Evolutionary conservation across 2,797 vertebrate species (phyloP).

Genomic region (Rhinoraja longicauda): DNA sequence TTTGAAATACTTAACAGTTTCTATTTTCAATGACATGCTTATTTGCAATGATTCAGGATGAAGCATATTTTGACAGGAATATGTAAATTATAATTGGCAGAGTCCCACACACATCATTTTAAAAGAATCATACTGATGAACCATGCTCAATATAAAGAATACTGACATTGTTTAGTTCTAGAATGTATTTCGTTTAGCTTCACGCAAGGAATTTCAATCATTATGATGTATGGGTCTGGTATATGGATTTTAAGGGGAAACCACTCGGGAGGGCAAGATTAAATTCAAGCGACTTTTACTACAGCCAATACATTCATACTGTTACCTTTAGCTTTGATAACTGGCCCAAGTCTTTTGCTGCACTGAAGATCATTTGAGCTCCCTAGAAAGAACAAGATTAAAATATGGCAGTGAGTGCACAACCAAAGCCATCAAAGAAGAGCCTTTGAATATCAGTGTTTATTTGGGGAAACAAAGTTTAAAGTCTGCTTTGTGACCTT

Average conservation of each 20-base stretch:
- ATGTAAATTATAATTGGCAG: background rate
- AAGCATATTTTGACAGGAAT: background rate
- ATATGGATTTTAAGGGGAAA: background rate
- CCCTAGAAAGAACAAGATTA: constrained; percentile 59
- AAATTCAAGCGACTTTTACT: background rate
- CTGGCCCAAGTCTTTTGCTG: constrained; percentile 94
- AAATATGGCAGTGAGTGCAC: background rate
- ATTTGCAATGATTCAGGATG: background rate
- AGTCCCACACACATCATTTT: background rate
- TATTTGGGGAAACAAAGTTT: background rate
- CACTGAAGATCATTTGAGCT: constrained; percentile 94
- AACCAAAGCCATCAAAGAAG: background rate
- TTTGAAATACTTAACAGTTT: background rate
- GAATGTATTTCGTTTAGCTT: background rate
- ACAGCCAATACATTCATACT: background rate
- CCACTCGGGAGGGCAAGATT: background rate
- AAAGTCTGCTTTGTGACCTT: background rate
- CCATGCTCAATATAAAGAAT: background rate
- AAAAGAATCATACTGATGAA: background rate
- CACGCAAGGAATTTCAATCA: background rate
- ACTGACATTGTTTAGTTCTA: background rate
- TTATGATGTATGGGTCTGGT: too few relatives aligned
- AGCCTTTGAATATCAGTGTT: background rate
- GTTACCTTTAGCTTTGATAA: constrained; percentile 96
- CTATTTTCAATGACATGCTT: background rate